These are phyloP conservation scores for Steinernema khuongi DNA, from an alignment of 1,140 invertebrate species.

Conservation along the genomic window DNA sequence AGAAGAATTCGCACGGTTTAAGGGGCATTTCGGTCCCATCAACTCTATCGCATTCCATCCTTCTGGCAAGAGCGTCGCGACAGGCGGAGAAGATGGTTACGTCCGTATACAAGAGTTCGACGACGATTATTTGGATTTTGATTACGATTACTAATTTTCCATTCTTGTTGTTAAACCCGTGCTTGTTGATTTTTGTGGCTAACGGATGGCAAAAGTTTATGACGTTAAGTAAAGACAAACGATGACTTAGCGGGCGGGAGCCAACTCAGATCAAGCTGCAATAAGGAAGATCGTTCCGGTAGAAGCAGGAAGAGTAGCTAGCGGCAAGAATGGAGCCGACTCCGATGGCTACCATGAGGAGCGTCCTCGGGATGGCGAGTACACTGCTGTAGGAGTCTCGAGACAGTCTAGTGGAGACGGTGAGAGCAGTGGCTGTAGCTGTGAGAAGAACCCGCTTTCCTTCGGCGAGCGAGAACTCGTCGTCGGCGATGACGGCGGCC, in stretches of 20 bases:
- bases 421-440: conserved; percentile 35
- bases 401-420: conserved; percentile 36
- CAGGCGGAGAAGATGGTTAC: conserved; percentile 97
- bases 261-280: conserved; percentile 24
- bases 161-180: background rate
- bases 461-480: conserved; percentile 31
- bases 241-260: background rate
- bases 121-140: conserved; percentile 89
- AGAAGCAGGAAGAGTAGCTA: conserved; percentile 34
- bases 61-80: conserved; percentile 87
- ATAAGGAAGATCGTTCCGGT: conserved; percentile 22
- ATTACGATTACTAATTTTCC: conserved; percentile 74
- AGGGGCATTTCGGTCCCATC: conserved; percentile 98
- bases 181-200: conserved; percentile 24
- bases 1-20: conserved; percentile 95
- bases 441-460: conserved; percentile 37
- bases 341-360: conserved; percentile 21
- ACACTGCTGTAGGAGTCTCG: conserved; percentile 15
- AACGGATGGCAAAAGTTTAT: conserved; percentile 3
- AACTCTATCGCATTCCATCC: conserved; percentile 97
- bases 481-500: conserved; percentile 20
- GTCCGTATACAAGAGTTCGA: conserved; percentile 92
- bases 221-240: conserved; percentile 15
- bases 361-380: conserved; percentile 19
- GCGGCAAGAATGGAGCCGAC: conserved; percentile 24